Evolutionary conservation across 1,140 invertebrate species (phyloP), one percentile per base, ranked within the genome.

Genomic region (Platorchestia sp.): DNA sequence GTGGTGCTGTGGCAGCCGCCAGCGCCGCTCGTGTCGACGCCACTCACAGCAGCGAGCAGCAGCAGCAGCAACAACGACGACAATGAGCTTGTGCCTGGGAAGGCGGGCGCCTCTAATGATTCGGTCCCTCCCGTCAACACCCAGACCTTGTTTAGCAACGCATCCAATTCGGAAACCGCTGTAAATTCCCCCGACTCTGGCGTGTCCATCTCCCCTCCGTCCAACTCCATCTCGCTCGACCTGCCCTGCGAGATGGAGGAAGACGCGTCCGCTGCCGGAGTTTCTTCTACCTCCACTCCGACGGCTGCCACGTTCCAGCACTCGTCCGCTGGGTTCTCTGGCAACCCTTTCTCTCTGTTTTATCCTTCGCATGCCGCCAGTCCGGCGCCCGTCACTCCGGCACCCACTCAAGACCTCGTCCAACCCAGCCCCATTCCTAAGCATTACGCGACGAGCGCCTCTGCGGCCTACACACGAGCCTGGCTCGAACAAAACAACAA

Each of bases 401-500:
- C 44, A 14, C 6, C 91, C 3, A 47, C 0, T 93, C 45, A n/a
- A 14, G 41, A n/a, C 45, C 0, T 45, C 44, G 3, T 16, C 45
- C 43, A 45, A 40, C 91, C 41, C 10, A 93, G 45, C 45, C 40
- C 44, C 40, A 47, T 93, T 6, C 91, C 91, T 14, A 93, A 93
- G 91, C 41, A 93, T 44, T 93, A 93, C 45, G 91, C 91, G 3
- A 93, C 19, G 44, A 93, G 91, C 91, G 91, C 91, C 43, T 93
- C 91, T 14, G 91, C 91, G 6, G 91, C 91, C 3, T 93, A 93
- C 45, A 93, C 91, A 16, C 91, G 45, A 45, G 91, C 91, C 44
- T 93, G 91, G 91, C 91, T 93, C 36, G 91, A 93, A 44, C 91
- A 93, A 45, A 93, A 93, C 45, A 93, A 93, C 45, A 93, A 93